phyloP scores from a whole-genome alignment of 2,888 invertebrate species.

The Rugalucina vietnamica region DNA sequence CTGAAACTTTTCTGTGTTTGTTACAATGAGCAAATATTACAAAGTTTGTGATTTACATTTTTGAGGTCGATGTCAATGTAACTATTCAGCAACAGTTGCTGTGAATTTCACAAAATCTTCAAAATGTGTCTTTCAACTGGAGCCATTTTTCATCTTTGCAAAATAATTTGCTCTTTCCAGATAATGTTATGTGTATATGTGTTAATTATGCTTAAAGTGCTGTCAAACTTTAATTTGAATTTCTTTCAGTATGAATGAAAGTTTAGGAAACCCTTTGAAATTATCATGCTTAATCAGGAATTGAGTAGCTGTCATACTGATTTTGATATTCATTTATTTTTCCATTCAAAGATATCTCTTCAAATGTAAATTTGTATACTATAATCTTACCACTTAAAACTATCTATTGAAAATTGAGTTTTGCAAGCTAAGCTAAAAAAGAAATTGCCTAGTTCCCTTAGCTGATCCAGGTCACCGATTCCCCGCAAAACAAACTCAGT shows the following conservation, averaged over 20 bases:
- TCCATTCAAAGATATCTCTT: not conserved
- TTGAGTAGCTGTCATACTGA: not conserved
- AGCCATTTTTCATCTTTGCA: too few relatives aligned
- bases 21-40: too few relatives aligned
- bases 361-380: not conserved
- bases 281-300: not conserved
- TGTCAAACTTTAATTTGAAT: too few relatives aligned
- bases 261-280: not conserved
- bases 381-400: not conserved
- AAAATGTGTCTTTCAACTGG: too few relatives aligned
- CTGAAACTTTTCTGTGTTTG: too few relatives aligned
- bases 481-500: not conserved
- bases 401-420: not conserved
- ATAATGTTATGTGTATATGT: too few relatives aligned
- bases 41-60: too few relatives aligned
- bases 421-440: conserved; percentile 14
- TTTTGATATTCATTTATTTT: not conserved
- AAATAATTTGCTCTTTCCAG: too few relatives aligned
- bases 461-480: not conserved
- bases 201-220: too few relatives aligned
- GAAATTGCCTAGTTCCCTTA: not conserved
- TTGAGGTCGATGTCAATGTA: too few relatives aligned
- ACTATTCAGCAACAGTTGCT: too few relatives aligned
- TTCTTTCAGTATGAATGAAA: not conserved
- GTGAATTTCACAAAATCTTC: too few relatives aligned